Evolutionary conservation across 2,113 vertebrate genomes (phyloP).

Genomic region (Rana temporaria): DNA sequence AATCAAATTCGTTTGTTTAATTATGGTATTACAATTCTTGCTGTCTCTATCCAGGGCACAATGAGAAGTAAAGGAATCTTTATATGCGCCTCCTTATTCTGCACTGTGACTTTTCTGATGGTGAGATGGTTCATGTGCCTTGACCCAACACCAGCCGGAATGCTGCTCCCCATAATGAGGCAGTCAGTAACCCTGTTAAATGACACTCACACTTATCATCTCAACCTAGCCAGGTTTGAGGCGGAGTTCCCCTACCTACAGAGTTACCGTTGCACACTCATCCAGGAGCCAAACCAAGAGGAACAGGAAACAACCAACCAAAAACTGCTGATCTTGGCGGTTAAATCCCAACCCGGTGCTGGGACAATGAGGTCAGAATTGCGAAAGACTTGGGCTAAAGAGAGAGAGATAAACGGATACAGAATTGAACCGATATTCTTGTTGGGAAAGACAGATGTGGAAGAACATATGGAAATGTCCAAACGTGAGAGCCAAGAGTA

Average conservation of each 20-base stretch:
- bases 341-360: conserved; percentile 8
- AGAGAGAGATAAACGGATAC: neutral
- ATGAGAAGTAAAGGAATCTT: too few species aligned
- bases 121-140: too few species aligned
- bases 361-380: neutral
- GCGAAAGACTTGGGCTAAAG: conserved; percentile 31
- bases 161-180: neutral
- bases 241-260: conserved; percentile 20
- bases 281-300: neutral
- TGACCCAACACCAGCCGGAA: neutral
- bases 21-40: too few species aligned
- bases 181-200: neutral
- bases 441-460: neutral
- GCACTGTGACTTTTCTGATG: too few species aligned
- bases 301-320: too few species aligned
- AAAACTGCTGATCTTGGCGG: conserved; percentile 9
- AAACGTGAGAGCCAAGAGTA: neutral
- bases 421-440: conserved; percentile 16
- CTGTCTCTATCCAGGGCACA: too few species aligned
- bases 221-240: neutral
- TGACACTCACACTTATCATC: neutral
- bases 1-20: too few species aligned
- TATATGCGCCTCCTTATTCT: too few species aligned
- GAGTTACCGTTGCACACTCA: conserved; percentile 19
- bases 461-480: neutral